Percentiles rank a stretch among this genome's conserved stretches.
These are phyloP conservation scores for Decapterus maruadsi DNA, from an alignment of 2,797 vertebrate genomes.

Conservation along the genomic window DNA sequence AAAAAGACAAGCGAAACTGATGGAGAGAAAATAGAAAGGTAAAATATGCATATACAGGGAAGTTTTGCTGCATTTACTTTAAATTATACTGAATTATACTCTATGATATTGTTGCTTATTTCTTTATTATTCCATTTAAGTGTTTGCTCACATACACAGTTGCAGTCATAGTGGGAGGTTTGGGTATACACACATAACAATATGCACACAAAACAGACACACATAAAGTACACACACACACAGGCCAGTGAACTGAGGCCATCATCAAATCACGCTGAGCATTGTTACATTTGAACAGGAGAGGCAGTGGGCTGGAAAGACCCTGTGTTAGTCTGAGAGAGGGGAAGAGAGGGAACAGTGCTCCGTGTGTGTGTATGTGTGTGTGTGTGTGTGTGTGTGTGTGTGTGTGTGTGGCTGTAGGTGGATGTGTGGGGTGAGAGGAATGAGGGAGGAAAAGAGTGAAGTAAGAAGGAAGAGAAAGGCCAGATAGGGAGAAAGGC, in stretches of 20 bases:
- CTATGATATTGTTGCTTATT: background rate
- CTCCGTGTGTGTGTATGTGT: conserved; percentile 17
- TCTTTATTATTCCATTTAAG: background rate
- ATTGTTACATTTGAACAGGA: conserved; percentile 83
- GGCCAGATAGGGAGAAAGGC: conserved; percentile 42
- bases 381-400: conserved; percentile 9
- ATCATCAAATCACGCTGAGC: conserved; percentile 85
- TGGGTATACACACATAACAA: conserved; percentile 35
- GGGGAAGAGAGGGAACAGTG: conserved; percentile 54
- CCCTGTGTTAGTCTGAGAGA: conserved; percentile 73
- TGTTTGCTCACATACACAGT: conserved; percentile 9
- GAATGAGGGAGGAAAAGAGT: conserved; percentile 34
- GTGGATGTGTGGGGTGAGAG: conserved; percentile 36
- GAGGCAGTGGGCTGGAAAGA: conserved; percentile 80
- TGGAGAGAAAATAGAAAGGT: background rate
- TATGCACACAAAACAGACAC: conserved; percentile 35
- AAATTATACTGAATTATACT: background rate
- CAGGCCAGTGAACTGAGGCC: conserved; percentile 75
- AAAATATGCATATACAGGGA: background rate
- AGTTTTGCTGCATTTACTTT: background rate
- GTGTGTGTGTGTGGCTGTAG: conserved; percentile 20
- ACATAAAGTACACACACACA: conserved; percentile 42
- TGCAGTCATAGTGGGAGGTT: background rate
- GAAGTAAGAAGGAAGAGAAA: conserved; percentile 49
- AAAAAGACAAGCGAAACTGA: background rate